Evolutionary conservation across 2,888 invertebrate genomes (phyloP), one percentile per base, ranked within the genome.

Genomic region (Theretra japonica): DNA sequence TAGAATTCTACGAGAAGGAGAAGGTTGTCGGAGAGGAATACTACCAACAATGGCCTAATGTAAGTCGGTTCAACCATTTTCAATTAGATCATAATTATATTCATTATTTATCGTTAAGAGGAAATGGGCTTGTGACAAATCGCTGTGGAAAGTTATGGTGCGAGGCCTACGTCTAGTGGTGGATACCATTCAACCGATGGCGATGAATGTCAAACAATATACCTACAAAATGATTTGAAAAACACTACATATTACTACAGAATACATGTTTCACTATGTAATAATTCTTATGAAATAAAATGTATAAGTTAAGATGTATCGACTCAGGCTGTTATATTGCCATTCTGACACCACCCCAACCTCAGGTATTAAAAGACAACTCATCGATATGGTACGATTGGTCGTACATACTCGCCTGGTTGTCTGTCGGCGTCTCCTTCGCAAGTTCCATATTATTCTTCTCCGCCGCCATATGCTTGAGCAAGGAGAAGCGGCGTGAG

Each of bases 1-100:
- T 98, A 41, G 98, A 99, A 90, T 99, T 98, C 93, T 98, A 97
- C 86, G 99, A 99, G 91, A 98, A 98, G 86, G 98, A 98, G 90
- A 98, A 98, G 88, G 96, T 98, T 68, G 97, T 98, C 72, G 98
- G 98, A 73, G 97, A 98, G 83, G 98, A 98, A 86, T 99, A 96
- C 88, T 98, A 97, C 90, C 98, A 98, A 90, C 97, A 98, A 85
- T 99, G 99, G 99, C 97, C 96, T 87, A 96, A 96, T 90, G 98
- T 98, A 95, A 96, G 97, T 95, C 60, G 28, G 69, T 71, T 28
- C 69, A 17, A 33, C 50, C 25, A 4, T 0, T n/a, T n/a, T 53
- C n/a, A 17, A 5, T n/a, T 19, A 5, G 6, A 53, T 53, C 50
- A 53, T 19, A 28, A 28, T 0, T 53, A n/a, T 53, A 2, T 53